Evolutionary conservation across 1,140 invertebrate species (phyloP).

Genomic region (Tetramorium parvispinum): DNA sequence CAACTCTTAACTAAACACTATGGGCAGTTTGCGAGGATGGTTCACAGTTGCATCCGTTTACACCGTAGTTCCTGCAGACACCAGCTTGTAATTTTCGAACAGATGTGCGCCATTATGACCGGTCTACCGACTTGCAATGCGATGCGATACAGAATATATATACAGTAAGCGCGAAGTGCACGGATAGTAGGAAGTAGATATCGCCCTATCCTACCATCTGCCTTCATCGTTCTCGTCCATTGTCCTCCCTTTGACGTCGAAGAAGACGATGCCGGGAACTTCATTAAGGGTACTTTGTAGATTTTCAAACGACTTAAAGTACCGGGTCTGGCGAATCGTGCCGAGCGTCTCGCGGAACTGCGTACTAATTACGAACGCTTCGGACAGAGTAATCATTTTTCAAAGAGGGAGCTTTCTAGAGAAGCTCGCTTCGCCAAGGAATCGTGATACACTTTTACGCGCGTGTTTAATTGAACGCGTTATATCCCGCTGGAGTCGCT

Average conservation of each 20-base stretch:
- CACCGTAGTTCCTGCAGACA: background rate
- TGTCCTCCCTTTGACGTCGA: slow-evolving; percentile 43
- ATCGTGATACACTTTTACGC: slow-evolving; percentile 54
- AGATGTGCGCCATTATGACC: slow-evolving; percentile 39
- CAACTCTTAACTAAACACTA: slow-evolving; percentile 62
- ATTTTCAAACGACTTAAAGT: slow-evolving; percentile 59
- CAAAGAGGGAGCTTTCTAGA: slow-evolving; percentile 42
- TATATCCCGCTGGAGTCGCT: slow-evolving; percentile 45
- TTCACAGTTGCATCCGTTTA: slow-evolving; percentile 32
- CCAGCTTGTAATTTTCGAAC: slow-evolving; percentile 59
- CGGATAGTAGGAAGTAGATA: background rate
- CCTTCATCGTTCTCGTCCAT: background rate
- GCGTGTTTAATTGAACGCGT: slow-evolving; percentile 58
- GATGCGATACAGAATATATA: background rate
- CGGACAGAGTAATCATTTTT: slow-evolving; percentile 53
- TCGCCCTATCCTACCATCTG: background rate
- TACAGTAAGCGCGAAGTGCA: background rate
- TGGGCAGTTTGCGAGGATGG: slow-evolving; percentile 32
- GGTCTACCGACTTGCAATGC: background rate
- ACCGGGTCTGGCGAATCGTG: slow-evolving; percentile 25
- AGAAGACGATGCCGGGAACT: slow-evolving; percentile 43
- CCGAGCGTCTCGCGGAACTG: slow-evolving; percentile 45
- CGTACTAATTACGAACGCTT: slow-evolving; percentile 59
- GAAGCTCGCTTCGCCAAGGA: slow-evolving; percentile 13
- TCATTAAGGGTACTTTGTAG: slow-evolving; percentile 58